Percentiles rank a stretch among this genome's conserved stretches.
Conservation (phyloP, 2,113 vertebrate species). For the Raja brachyura region DNA sequence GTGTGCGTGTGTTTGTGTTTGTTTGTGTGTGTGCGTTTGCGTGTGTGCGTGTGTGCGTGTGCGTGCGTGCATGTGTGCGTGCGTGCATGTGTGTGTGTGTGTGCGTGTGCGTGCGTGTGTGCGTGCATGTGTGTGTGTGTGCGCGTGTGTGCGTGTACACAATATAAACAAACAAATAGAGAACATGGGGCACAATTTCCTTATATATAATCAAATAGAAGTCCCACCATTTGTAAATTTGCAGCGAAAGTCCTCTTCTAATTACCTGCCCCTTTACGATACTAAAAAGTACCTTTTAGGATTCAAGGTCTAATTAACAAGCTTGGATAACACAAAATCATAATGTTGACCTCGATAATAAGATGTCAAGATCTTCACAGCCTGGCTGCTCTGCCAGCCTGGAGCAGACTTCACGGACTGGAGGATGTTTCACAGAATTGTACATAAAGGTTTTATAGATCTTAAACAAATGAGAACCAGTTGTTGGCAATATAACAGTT, state of each 20-base stretch:
- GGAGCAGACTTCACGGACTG: neutral
- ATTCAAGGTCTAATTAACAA: slow-evolving; percentile 3
- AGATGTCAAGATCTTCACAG: slow-evolving; percentile 33
- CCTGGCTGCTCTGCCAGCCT: slow-evolving; percentile 28
- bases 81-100: no score
- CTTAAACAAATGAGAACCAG: slow-evolving; percentile 37
- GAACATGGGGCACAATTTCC: neutral
- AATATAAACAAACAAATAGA: neutral
- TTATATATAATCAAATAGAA: neutral
- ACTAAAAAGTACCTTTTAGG: neutral
- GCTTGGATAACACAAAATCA: neutral
- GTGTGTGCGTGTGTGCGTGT: no score
- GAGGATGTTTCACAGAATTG: slow-evolving; percentile 27
- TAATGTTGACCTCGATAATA: slow-evolving; percentile 14
- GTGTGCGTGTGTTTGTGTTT: no score
- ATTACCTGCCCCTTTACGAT: no score
- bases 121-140: no score
- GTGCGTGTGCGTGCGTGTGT: no score
- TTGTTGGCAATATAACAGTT: slow-evolving; percentile 35
- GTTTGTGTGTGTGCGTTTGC: no score
- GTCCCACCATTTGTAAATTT: neutral
- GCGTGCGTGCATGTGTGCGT: no score
- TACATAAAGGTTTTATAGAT: slow-evolving; percentile 37
- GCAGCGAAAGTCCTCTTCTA: neutral
- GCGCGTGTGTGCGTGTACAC: no score